These are phyloP conservation scores for Crotophaga sulcirostris DNA, from an alignment of 2,113 vertebrate genomes.

Conservation along the genomic window DNA sequence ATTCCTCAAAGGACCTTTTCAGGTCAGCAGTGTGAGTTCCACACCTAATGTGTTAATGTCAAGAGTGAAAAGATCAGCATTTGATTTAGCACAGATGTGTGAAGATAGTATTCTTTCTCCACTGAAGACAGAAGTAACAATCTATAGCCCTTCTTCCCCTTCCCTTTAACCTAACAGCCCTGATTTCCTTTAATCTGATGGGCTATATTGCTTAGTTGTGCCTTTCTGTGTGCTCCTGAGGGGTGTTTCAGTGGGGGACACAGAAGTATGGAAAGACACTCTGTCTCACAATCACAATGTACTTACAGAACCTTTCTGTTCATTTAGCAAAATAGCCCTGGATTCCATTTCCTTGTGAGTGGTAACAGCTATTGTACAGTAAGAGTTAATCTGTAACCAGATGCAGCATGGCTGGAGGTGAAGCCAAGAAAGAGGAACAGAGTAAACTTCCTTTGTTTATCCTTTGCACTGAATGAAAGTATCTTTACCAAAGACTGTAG, in stretches of 20 bases:
- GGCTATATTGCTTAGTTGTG: neutral
- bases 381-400: neutral
- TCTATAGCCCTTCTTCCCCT: neutral
- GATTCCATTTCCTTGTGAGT: neutral
- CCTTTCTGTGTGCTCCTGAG: neutral
- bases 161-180: neutral
- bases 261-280: neutral
- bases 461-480: neutral
- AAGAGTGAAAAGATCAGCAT: neutral
- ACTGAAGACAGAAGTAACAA: neutral
- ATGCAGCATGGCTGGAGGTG: neutral
- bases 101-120: neutral
- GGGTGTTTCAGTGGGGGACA: neutral
- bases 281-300: neutral
- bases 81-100: neutral
- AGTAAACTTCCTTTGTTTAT: neutral
- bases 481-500: neutral
- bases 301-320: neutral
- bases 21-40: neutral
- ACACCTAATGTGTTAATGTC: neutral
- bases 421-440: neutral
- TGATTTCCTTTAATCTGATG: neutral
- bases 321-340: neutral
- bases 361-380: neutral
- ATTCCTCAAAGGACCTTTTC: conserved; percentile 24